phyloP scores from a whole-genome alignment of 2,113 vertebrate genomes.

The Hassar affinis region DNA sequence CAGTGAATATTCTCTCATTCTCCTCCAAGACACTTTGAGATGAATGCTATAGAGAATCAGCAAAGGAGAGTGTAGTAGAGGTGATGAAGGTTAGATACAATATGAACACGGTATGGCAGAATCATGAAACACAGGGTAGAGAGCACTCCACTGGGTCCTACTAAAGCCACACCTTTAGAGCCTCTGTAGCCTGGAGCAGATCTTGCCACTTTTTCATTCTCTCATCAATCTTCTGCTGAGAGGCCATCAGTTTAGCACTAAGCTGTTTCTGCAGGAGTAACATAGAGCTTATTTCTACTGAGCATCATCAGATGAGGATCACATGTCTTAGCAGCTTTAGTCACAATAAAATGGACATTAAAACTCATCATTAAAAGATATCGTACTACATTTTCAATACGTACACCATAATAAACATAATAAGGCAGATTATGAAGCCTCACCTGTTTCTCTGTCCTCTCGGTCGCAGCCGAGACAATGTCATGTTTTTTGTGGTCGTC shows the following conservation, averaged over 20 bases:
- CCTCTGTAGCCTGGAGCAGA: constrained; percentile 67
- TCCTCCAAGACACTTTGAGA: constrained; percentile 67
- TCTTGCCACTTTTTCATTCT: constrained; percentile 76
- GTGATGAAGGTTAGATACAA: neutral
- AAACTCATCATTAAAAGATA: neutral
- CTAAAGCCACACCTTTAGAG: constrained; percentile 64
- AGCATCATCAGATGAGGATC: neutral
- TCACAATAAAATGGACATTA: too few species aligned
- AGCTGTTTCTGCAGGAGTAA: constrained; percentile 68
- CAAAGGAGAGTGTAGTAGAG: neutral
- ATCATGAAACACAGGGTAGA: neutral
- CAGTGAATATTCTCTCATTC: constrained; percentile 72
- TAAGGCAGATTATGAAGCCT: neutral
- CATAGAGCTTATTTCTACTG: neutral
- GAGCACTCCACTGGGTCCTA: neutral
- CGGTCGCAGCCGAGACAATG: constrained; percentile 71
- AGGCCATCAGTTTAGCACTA: constrained; percentile 65
- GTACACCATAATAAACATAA: neutral
- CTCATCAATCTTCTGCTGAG: constrained; percentile 73
- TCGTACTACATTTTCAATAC: neutral
- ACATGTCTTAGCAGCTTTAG: neutral
- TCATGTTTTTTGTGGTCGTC: constrained; percentile 77
- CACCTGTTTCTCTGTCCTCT: constrained; percentile 77
- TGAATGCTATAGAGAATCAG: constrained; percentile 63
- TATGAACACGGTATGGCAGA: neutral